Evolutionary conservation across 2,888 invertebrate species (phyloP).

Genomic region (Lochmaea capreae): DNA sequence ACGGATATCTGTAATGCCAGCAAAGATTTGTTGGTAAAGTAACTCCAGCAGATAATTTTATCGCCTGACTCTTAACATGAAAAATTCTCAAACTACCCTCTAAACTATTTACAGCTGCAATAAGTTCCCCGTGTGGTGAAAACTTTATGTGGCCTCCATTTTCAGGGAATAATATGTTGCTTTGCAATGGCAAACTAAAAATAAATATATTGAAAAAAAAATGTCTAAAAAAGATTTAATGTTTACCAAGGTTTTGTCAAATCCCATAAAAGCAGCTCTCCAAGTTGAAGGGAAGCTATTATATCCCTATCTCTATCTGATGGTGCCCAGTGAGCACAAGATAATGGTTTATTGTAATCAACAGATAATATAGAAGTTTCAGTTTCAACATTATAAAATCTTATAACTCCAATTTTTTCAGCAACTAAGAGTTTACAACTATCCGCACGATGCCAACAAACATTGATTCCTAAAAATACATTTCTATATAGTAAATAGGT

Average conservation of each 20-base stretch:
- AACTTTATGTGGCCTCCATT: slow-evolving; percentile 73
- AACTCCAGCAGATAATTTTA: slow-evolving; percentile 68
- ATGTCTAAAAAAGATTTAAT: neutral
- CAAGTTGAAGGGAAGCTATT: slow-evolving; percentile 74
- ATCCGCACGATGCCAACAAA: slow-evolving; percentile 78
- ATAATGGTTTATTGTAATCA: slow-evolving; percentile 72
- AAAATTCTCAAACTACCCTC: slow-evolving; percentile 75
- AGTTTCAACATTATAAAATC: slow-evolving; percentile 77
- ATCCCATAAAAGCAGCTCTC: slow-evolving; percentile 78
- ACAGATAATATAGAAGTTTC: slow-evolving; percentile 76
- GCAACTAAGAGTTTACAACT: slow-evolving; percentile 78
- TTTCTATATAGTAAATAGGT: neutral
- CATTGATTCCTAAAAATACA: slow-evolving; percentile 66
- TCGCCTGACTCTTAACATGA: slow-evolving; percentile 70
- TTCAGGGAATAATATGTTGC: slow-evolving; percentile 72
- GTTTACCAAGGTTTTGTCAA: slow-evolving; percentile 73
- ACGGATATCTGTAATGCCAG: slow-evolving; percentile 74
- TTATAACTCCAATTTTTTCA: slow-evolving; percentile 79
- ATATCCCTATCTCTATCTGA: slow-evolving; percentile 72
- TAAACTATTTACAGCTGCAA: slow-evolving; percentile 76
- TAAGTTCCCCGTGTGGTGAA: slow-evolving; percentile 72
- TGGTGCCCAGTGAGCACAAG: slow-evolving; percentile 78
- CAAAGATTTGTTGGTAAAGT: slow-evolving; percentile 71
- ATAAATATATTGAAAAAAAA: too few relatives aligned
- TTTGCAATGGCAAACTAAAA: slow-evolving; percentile 72